These are phyloP conservation scores for Platalea minor DNA, from an alignment of 2,797 vertebrate genomes.

Conservation along the genomic window DNA sequence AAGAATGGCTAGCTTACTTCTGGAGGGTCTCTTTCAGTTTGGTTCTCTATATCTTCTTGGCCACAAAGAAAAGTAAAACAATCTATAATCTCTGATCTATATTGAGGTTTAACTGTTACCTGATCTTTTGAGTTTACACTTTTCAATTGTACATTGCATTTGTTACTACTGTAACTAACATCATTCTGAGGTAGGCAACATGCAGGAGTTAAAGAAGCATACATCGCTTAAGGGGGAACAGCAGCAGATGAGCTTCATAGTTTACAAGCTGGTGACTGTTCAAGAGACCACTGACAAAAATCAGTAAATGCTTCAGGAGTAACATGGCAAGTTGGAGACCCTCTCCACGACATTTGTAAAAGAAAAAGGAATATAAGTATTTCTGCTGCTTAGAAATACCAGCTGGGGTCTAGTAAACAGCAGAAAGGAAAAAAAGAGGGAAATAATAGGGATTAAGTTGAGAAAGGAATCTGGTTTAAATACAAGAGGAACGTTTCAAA, in stretches of 20 bases:
- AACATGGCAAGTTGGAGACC: not conserved
- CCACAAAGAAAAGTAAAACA: not conserved
- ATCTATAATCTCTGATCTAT: not conserved
- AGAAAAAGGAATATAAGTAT: not conserved
- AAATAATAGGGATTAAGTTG: not conserved
- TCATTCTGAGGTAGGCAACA: not conserved
- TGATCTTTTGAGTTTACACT: not conserved
- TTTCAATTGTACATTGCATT: not conserved
- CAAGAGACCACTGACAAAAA: not conserved
- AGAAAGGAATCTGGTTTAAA: not conserved
- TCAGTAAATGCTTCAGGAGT: not conserved
- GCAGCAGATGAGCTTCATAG: not conserved
- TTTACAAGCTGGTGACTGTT: not conserved
- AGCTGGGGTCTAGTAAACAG: not conserved
- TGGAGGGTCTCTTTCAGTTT: not conserved
- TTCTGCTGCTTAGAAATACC: not conserved
- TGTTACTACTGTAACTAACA: not conserved
- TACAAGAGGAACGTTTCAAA: not conserved
- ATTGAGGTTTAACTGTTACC: not conserved
- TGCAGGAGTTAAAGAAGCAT: not conserved
- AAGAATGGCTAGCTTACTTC: not conserved
- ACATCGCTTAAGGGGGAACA: not conserved
- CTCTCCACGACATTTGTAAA: not conserved
- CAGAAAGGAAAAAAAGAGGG: not conserved
- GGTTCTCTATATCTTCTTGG: not conserved